These are phyloP conservation scores for Anadara kagoshimensis DNA, from an alignment of 1,140 invertebrate genomes.

Conservation along the genomic window DNA sequence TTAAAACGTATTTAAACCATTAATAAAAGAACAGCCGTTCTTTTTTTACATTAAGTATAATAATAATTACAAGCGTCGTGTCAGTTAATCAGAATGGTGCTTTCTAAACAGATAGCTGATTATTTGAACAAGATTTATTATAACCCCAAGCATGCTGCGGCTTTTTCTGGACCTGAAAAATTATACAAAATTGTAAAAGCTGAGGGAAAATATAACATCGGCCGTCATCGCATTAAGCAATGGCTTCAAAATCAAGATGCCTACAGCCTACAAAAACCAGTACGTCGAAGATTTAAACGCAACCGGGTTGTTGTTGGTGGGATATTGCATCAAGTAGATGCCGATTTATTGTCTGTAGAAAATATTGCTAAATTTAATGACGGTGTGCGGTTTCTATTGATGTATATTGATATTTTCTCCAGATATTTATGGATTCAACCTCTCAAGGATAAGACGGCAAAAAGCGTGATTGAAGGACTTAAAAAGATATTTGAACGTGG, in stretches of 20 bases:
- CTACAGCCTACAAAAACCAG: conserved; percentile 9
- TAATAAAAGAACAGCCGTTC: too few relatives aligned
- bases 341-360: conserved; percentile 4
- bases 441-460: conserved; percentile 5
- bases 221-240: conserved; percentile 1
- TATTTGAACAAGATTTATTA: conserved; percentile 7
- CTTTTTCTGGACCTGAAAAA: conserved; percentile 29
- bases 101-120: background rate
- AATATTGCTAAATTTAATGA: conserved; percentile 22
- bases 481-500: background rate
- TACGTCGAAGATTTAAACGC: conserved; percentile 11
- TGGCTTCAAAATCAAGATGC: conserved; percentile 19
- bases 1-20: too few relatives aligned
- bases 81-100: too few relatives aligned
- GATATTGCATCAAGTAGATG: conserved; percentile 12
- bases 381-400: conserved; percentile 18
- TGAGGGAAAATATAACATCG: conserved; percentile 26
- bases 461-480: background rate
- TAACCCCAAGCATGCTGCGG: conserved; percentile 5
- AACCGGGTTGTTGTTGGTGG: conserved; percentile 5
- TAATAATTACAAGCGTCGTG: too few relatives aligned
- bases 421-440: conserved; percentile 3
- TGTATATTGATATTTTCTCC: conserved; percentile 29
- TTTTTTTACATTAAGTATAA: too few relatives aligned
- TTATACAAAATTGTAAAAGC: conserved; percentile 26